Base-by-base conservation (phyloP, 2,888 invertebrate species). In the Phaedon cochleariae region DNA sequence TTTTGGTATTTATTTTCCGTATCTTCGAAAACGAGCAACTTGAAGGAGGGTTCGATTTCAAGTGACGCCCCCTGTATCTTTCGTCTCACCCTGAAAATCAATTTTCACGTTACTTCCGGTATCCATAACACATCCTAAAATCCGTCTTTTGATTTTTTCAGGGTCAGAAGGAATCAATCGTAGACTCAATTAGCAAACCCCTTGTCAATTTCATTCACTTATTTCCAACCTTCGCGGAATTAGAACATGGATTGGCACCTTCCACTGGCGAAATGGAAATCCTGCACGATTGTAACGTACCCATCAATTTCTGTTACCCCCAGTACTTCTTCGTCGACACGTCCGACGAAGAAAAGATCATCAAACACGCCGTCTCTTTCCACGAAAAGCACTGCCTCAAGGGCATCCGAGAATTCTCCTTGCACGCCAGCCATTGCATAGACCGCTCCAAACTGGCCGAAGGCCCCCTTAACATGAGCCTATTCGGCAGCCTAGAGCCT, bases 201-300 rank as follows among this genome's bases (percentile, higher is more conserved):
- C 55, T 75, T 69, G 69, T 77, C 45, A 52, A 77, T 77, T 84
- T 83, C 78, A 74, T 83, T 73, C 85, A 87, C 83, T 84, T 87
- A 79, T 85, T 80, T 79, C 87, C 87, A 77, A 81, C 82, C 71
- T 87, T 87, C 83, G 79, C 76, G 67, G 86, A 86, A 82, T 82
- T 88, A 68, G 87, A 87, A 84, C 67, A 58, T 74, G 87, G 85
- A 73, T 51, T 74, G n/a, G 77, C 75, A 15, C 79, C 80, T 26
- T 79, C 72, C 53, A 61, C 73, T 0, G 55, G 53, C n/a, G 79
- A 80, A 69, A 74, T 77, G 71, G 67, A 74, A 20, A 18, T 62
- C 10, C 60, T 70, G 15, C 26, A 64, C 45, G 65, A 71, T 17
- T 65, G 62, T 53, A 54, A 65, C n/a, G 62, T 73, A 18, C 74